Percentiles rank a stretch among this genome's conserved stretches.
Evolutionary conservation across 64 coral and sea anemone genomes (phyloP).

Genomic region (Pocillopora verrucosa): DNA sequence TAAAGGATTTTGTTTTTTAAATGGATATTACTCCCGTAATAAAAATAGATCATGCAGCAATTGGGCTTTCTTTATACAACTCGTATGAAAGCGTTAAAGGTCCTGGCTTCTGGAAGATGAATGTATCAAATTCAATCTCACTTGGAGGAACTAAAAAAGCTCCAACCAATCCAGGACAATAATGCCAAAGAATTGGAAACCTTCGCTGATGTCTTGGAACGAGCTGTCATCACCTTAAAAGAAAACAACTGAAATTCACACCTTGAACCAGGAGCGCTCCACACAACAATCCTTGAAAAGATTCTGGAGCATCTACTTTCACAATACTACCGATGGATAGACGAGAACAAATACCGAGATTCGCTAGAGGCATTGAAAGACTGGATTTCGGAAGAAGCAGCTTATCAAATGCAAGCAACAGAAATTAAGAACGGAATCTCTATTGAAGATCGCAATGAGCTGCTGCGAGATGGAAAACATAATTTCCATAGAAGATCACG

Average conservation of each 20-base stretch:
- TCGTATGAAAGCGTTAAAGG: no score
- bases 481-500: not conserved
- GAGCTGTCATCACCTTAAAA: constrained; percentile 52
- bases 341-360: constrained; percentile 5
- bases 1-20: no score
- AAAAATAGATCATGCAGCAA: no score
- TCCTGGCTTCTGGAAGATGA: no score
- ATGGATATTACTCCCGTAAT: no score
- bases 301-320: constrained; percentile 27
- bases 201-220: constrained; percentile 65
- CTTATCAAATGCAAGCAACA: constrained; percentile 44
- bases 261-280: constrained; percentile 65
- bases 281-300: constrained; percentile 68
- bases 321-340: constrained; percentile 19
- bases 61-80: no score
- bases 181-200: constrained; percentile 44
- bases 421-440: constrained; percentile 40
- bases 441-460: not conserved
- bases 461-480: not conserved
- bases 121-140: constrained; percentile 17
- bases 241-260: constrained; percentile 57
- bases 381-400: constrained; percentile 44
- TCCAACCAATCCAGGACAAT: constrained; percentile 1
- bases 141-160: constrained; percentile 10
- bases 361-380: constrained; percentile 52